A percentile compares a stretch with the other conserved stretches of the same genome.
Conservation (phyloP, 2,888 invertebrate species). For the Therioaphis trifolii region DNA sequence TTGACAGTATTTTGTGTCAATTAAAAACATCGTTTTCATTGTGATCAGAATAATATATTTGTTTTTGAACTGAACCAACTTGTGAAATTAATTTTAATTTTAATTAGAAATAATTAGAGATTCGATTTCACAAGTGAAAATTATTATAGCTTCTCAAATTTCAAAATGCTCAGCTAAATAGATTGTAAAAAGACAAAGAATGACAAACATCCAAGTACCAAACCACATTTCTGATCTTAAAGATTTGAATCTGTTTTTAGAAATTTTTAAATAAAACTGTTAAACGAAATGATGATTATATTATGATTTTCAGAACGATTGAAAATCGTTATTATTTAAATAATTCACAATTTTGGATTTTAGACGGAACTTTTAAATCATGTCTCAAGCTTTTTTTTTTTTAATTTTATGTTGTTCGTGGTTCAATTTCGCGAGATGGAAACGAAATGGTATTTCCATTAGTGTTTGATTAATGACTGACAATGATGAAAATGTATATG, state of each 20-base stretch:
- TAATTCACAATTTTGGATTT: constrained; percentile 32
- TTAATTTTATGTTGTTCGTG: constrained; percentile 21
- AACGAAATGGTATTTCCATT: constrained; percentile 15
- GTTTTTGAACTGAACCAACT: too few species aligned
- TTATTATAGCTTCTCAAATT: constrained; percentile 18
- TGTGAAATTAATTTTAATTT: too few species aligned
- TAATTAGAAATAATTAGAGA: too few species aligned
- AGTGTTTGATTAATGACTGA: neutral
- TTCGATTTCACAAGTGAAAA: neutral
- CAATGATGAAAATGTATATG: neutral
- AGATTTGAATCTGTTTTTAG: neutral
- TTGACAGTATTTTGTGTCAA: too few species aligned
- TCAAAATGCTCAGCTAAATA: constrained; percentile 16
- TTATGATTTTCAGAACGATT: constrained; percentile 7
- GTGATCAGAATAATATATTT: too few species aligned
- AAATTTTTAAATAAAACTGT: constrained; percentile 9
- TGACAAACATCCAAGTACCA: neutral
- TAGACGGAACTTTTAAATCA: constrained; percentile 25
- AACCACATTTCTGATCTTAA: constrained; percentile 1
- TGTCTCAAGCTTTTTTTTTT: constrained; percentile 27
- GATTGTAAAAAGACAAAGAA: constrained; percentile 13
- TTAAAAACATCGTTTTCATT: too few species aligned
- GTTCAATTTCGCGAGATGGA: constrained; percentile 18
- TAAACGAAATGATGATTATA: neutral
- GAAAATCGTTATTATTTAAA: constrained; percentile 19